A percentile compares a stretch with the other conserved stretches of the same genome.
Conservation (phyloP, 2,113 vertebrate species). For the Capricornis sumatraensis region DNA sequence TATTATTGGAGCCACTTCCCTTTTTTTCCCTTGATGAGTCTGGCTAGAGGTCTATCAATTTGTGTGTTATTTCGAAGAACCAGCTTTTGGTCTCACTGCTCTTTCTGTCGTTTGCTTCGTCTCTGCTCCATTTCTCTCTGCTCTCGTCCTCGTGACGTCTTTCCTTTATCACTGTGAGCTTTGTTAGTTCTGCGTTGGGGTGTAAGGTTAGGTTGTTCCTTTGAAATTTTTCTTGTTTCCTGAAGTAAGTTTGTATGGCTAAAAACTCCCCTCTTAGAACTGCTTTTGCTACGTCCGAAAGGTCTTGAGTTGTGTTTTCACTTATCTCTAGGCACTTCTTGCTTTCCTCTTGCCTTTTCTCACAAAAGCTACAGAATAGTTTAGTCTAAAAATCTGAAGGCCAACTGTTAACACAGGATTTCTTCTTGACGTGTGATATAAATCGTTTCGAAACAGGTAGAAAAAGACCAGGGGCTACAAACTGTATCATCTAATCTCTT, state of each 20-base stretch:
- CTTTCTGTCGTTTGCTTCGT: accelerated
- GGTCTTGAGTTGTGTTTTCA: background rate
- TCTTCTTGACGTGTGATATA: background rate
- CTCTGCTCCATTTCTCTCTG: background rate
- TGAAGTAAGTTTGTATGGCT: background rate
- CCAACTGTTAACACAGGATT: background rate
- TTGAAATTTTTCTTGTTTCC: background rate
- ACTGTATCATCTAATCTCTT: background rate
- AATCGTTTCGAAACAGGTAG: background rate
- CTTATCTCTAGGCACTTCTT: background rate
- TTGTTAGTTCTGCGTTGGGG: background rate
- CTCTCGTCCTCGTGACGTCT: background rate
- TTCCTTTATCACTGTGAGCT: background rate
- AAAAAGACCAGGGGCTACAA: background rate
- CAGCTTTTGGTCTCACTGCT: background rate
- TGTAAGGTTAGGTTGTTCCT: background rate
- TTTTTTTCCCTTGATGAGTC: background rate
- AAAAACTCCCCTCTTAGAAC: background rate
- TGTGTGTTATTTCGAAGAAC: background rate
- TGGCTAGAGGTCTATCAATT: background rate
- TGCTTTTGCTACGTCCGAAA: background rate
- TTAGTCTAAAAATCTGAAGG: background rate
- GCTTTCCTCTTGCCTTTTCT: background rate
- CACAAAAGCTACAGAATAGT: background rate
- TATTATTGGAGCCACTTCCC: background rate